These are phyloP conservation scores for Caradrina kadenii DNA, from an alignment of 2,888 invertebrate genomes.

Conservation along the genomic window DNA sequence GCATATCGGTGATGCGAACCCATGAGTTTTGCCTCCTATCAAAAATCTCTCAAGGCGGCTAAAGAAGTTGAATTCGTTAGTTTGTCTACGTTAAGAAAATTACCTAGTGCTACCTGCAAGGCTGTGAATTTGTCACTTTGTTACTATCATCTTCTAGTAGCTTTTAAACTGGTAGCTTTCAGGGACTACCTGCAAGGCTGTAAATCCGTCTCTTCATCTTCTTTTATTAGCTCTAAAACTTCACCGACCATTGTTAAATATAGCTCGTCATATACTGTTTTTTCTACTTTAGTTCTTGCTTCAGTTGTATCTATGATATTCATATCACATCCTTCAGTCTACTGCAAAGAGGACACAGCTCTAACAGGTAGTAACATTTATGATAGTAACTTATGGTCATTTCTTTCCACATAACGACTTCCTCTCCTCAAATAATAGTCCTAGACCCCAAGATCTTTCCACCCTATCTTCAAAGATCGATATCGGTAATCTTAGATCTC, in stretches of 20 bases:
- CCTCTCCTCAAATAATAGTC: slow-evolving; percentile 27
- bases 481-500: slow-evolving; percentile 48
- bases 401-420: slow-evolving; percentile 24
- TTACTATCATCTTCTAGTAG: background rate
- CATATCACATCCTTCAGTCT: slow-evolving; percentile 12
- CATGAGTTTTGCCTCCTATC: too few relatives aligned
- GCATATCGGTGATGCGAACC: too few relatives aligned
- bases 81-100: slow-evolving; percentile 1
- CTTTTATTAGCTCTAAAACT: background rate
- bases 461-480: slow-evolving; percentile 23
- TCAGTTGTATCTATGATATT: slow-evolving; percentile 6
- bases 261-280: background rate
- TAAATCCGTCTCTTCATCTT: too few relatives aligned
- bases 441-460: slow-evolving; percentile 17
- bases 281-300: slow-evolving; percentile 4
- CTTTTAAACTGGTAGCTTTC: too few relatives aligned
- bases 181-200: background rate
- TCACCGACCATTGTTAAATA: background rate
- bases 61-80: background rate
- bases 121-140: background rate
- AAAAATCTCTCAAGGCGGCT: too few relatives aligned
- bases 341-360: background rate
- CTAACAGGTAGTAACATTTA: slow-evolving; percentile 31
- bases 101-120: too few relatives aligned
- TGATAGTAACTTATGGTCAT: slow-evolving; percentile 19